Base-by-base conservation (phyloP, 2,113 vertebrate species). In the Thamnophis sirtalis region DNA sequence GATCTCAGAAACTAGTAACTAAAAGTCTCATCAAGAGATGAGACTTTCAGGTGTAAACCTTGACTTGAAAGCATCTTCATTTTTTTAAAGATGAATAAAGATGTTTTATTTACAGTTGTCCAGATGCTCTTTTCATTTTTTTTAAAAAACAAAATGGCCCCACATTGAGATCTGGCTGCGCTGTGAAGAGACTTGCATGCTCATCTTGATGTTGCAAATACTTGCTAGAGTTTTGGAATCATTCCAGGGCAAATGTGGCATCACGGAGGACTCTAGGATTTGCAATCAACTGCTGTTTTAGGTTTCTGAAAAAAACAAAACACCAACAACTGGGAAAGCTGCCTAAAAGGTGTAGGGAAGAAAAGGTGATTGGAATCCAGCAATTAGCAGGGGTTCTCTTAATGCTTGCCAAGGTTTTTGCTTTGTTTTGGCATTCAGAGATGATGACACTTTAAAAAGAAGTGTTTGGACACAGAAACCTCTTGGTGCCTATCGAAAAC, bases 61-160 rank as follows among this genome's bases (percentile, higher is more conserved):
- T 38, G 33, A 80, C 33, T 80, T 80, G 17, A 80, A 38, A 80
- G 33, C 15, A 80, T n/a, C n/a, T 38, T 73, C n/a, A 73, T 33
- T 63, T 5, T 43, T 43, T 43, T 43, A 43, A 43, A 84, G n/a
- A 89, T 84, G 38, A 89, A 86, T 84, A 15, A 86, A 86, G 54
- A 89, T 86, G 88, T 89, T 89, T 92, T 92, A 60, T 89, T 92
- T 86, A 85, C 54, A 60, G 55, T 89, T 63, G 24, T 53, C 91
- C 88, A 92, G 91, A 92, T 92, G 91, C 55, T 92, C 80, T 89
- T 33, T 86, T 89, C 43, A 86, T 92, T 86, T 89, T 60, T 92
- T 92, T 89, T 53, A 43, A 43, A 43, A 43, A 92, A 63, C n/a
- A 92, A 55, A 84, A 58, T 68, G 91, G 11, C n/a, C 68, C 86